Evolutionary conservation across 2,888 invertebrate species (phyloP).

Genomic region (Lithophane socia): DNA sequence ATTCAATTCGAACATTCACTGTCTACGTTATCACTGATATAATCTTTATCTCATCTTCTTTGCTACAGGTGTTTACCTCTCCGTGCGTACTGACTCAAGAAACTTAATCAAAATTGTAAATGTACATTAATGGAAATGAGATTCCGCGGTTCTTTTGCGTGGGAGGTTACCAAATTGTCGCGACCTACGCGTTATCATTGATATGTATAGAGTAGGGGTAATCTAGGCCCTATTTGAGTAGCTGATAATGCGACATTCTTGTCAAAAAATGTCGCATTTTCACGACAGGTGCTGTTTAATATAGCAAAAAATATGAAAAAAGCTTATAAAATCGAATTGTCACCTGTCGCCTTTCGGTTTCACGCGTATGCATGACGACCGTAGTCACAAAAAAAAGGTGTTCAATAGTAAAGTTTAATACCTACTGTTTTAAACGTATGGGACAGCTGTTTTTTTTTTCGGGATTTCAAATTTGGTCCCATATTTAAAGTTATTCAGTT

Average conservation of each 20-base stretch:
- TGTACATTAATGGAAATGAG: slow-evolving; percentile 28
- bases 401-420: no score
- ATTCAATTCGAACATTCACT: no score
- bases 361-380: no score
- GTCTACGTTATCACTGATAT: not conserved
- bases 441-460: no score
- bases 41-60: slow-evolving; percentile 18
- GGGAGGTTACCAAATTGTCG: not conserved
- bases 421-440: no score
- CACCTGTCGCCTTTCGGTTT: no score
- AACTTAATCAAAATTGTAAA: slow-evolving; percentile 33
- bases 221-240: not conserved
- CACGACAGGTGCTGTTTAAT: not conserved
- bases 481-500: no score
- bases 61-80: slow-evolving; percentile 12
- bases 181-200: not conserved
- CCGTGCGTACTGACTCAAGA: not conserved
- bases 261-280: not conserved
- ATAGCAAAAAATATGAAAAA: no score
- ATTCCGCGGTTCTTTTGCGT: slow-evolving; percentile 15
- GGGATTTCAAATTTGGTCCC: no score
- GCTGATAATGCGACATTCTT: not conserved
- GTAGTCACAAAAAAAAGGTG: no score
- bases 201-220: not conserved
- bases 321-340: no score